Evolutionary conservation across 2,797 vertebrate genomes (phyloP), one percentile per base, ranked within the genome.

Genomic region (Tapirus indicus): DNA sequence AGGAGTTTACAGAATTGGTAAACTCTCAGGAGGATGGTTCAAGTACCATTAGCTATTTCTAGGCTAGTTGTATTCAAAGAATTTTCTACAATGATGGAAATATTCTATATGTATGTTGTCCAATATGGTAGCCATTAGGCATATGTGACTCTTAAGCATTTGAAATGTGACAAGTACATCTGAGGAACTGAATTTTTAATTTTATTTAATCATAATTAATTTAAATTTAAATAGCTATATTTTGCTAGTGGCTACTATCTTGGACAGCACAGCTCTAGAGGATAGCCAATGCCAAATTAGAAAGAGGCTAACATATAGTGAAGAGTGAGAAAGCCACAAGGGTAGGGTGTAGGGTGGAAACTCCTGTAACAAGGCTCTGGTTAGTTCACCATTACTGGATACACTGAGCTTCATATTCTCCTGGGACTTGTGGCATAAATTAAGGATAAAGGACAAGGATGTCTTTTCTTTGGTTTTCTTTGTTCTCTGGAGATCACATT

Each of bases 321-420:
- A 74, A 74, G 23, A 35, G 56, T 25, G 44, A 92, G 78, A 16
- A 41, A 78, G 58, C 32, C 23, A 4, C 1, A 32, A 47, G 6
- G 25, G 32, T 6, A 20, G 83, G 9, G 20, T 3, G 8, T 2
- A n/a, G 25, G 2, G 0, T 25, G 11, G 25, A 27, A 2, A 52
- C 21, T 3, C 68, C 74, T 25, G 5, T 11, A 27, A 29, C 17
- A 38, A 35, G 27, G 10, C 25, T 68, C 21, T 80, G 71, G 25
- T 25, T 29, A 9, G 47, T 13, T 18, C 2, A 6, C 21, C 13
- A 64, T 21, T 23, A 3, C 56, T 27, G 12, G 4, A 8, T 20
- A 2, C 14, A 14, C 69, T 18, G 9, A 12, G 17, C 49, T 23
- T 68, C 13, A 2, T 35, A 1, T 23, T 95, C 25, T 47, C n/a